These are phyloP conservation scores for Hemicordylus capensis DNA, from an alignment of 2,113 vertebrate genomes.

Conservation along the genomic window DNA sequence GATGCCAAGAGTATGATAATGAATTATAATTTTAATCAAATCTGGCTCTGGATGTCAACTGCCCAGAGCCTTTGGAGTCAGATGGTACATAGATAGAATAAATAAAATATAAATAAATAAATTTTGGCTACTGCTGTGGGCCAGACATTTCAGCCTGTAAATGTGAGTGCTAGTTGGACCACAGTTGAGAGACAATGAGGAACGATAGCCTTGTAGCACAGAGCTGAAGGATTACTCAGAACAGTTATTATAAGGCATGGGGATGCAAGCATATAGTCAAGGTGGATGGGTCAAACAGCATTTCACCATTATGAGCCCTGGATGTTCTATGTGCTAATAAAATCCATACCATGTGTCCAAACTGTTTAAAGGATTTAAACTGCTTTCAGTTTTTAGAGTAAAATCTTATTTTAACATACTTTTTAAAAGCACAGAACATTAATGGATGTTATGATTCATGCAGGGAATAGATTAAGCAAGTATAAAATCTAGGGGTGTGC, in stretches of 20 bases:
- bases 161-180: background rate
- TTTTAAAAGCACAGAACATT: slow-evolving; percentile 14
- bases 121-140: background rate
- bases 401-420: too few relatives aligned
- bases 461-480: slow-evolving; percentile 44
- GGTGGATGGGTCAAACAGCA: too few relatives aligned
- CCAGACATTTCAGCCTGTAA: background rate
- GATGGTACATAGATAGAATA: too few relatives aligned
- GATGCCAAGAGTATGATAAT: background rate
- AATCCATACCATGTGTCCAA: too few relatives aligned
- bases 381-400: background rate
- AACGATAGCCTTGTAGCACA: background rate
- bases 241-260: background rate
- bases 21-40: background rate
- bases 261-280: too few relatives aligned
- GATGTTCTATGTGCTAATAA: too few relatives aligned
- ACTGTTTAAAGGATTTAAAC: background rate
- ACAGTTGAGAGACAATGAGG: background rate
- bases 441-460: slow-evolving; percentile 39
- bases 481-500: too few relatives aligned
- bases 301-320: too few relatives aligned
- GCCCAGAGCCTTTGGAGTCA: too few relatives aligned
- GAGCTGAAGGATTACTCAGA: background rate
- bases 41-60: background rate
- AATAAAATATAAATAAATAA: too few relatives aligned